Evolutionary conservation across 1,140 invertebrate species (phyloP).

Genomic region (Acyrthosiphon pisum): DNA sequence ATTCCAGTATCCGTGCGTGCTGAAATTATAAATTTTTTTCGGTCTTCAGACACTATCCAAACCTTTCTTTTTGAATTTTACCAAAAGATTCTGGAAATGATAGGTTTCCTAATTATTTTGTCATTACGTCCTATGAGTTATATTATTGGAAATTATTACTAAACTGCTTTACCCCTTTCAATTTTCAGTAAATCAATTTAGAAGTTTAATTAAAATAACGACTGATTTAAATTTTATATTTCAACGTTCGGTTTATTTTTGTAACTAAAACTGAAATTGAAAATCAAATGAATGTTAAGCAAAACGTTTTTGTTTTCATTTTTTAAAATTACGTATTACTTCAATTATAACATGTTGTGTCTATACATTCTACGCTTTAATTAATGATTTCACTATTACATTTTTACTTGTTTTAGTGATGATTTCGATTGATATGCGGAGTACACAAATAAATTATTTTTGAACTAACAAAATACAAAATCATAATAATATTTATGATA

Average conservation of each 20-base stretch:
- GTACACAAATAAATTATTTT: no score
- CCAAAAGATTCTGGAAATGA: neutral
- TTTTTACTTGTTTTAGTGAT: neutral
- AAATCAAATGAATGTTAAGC: neutral
- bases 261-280: neutral
- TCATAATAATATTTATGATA: no score
- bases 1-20: neutral
- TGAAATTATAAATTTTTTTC: neutral
- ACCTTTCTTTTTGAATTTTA: neutral
- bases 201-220: neutral
- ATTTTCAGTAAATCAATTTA: neutral
- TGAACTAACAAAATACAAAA: no score
- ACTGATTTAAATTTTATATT: neutral
- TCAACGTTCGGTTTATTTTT: neutral
- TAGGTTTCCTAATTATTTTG: neutral
- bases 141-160: no score
- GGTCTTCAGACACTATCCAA: neutral
- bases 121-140: no score
- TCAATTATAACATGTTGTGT: neutral
- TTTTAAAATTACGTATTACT: neutral
- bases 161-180: neutral
- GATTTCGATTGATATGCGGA: neutral
- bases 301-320: neutral
- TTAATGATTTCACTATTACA: neutral
- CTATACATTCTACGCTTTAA: neutral